Percentiles rank a stretch among this genome's conserved stretches.
Evolutionary conservation across 2,888 invertebrate genomes (phyloP).

Genomic region (Galeopsomyia nigrocyanea): DNA sequence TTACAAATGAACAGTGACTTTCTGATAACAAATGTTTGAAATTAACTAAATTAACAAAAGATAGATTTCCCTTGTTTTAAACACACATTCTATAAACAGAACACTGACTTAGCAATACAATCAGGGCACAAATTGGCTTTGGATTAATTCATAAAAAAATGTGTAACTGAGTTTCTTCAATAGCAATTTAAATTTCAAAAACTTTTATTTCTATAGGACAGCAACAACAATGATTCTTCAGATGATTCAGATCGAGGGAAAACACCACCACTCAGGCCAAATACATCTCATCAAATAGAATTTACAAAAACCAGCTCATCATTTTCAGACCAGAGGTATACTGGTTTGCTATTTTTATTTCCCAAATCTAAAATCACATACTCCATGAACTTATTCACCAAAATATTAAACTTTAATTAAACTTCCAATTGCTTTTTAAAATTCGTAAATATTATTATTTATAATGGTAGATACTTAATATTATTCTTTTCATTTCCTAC

Average conservation of each 20-base stretch:
- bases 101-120: conserved; percentile 6
- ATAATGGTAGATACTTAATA: too few relatives aligned
- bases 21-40: conserved; percentile 30
- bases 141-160: conserved; percentile 40
- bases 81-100: conserved; percentile 1
- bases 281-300: conserved; percentile 52
- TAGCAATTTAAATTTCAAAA: conserved; percentile 13
- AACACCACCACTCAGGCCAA: conserved; percentile 55
- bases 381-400: neutral
- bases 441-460: too few relatives aligned
- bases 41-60: conserved; percentile 16
- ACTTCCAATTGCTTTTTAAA: too few relatives aligned
- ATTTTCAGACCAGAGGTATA: conserved; percentile 66
- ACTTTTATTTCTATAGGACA: conserved; percentile 62
- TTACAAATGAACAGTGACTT: conserved; percentile 13
- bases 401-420: conserved; percentile 17
- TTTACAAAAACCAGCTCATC: conserved; percentile 57
- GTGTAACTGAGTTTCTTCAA: neutral
- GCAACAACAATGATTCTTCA: conserved; percentile 67
- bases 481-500: too few relatives aligned
- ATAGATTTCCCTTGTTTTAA: conserved; percentile 30
- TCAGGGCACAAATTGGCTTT: conserved; percentile 39
- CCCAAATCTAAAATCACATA: too few relatives aligned
- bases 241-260: conserved; percentile 61
- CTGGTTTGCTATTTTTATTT: conserved; percentile 58